Evolutionary conservation across 2,113 vertebrate species (phyloP), one percentile per base, ranked within the genome.

Genomic region (Pelodiscus sinensis): DNA sequence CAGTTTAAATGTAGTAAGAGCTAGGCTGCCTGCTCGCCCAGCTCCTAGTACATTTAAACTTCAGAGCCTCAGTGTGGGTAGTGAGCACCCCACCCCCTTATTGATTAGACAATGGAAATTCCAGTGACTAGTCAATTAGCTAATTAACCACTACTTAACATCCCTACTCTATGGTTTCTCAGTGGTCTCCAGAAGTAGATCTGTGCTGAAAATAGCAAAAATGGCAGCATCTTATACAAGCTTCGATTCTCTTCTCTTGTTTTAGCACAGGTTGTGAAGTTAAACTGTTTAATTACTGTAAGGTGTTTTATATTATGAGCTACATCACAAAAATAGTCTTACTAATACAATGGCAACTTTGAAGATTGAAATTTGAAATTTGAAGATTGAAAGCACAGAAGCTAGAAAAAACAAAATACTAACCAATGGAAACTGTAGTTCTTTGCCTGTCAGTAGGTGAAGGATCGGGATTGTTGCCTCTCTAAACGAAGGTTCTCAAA

Each of bases 281-380:
- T 25, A 68, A 15, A 7, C 38, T 65, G 38, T n/a, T 14, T n/a
- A 83, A 71, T 83, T 93, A 9, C 82, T 93, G 90, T 1, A 14
- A 90, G 90, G 18, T 77, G 15, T 71, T 68, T 35, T 71, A 35
- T 71, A 71, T 50, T 25, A 25, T 77, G 73, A 13, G 31, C 80
- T 83, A 71, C 0, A 51, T 86, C 87, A 31, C 19, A 81, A n/a
- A 90, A 79, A 83, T 89, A 94, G 29, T 77, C 58, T 56, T 86
- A 52, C 90, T 87, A 78, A 92, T 88, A 85, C 86, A 93, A 90
- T 84, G 79, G 92, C 82, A 90, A 4, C 52, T 73, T 16, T 35
- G 73, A 93, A 93, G 73, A 91, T 85, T 83, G 55, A 55, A 75
- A 71, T 93, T n/a, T n/a, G n/a, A n/a, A n/a, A n/a, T 73, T 16